Evolutionary conservation across 2,113 vertebrate genomes (phyloP).

Genomic region (Sialia sialis): DNA sequence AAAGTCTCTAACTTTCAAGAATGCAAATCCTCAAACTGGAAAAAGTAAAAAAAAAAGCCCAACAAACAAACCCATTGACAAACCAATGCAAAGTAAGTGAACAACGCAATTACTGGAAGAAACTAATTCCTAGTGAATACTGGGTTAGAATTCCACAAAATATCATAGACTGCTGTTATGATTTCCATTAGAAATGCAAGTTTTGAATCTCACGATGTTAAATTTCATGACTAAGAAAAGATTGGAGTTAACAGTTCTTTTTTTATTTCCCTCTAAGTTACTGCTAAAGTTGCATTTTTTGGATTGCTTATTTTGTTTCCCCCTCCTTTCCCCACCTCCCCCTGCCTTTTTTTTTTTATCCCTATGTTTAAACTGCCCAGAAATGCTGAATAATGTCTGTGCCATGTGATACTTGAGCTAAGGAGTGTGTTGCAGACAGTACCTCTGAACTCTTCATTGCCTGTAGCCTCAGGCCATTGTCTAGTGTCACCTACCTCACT

Average conservation of each 20-base stretch:
- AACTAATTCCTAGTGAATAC: neutral
- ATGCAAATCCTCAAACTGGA: neutral
- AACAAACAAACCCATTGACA: neutral
- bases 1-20: neutral
- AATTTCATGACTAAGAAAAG: neutral
- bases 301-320: neutral
- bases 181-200: neutral
- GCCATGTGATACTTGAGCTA: neutral
- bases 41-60: rapidly evolving
- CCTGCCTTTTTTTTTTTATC: neutral
- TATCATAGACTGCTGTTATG: neutral
- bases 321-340: too few species aligned
- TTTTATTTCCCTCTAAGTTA: neutral
- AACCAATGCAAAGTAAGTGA: neutral
- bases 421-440: rapidly evolving
- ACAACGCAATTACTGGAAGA: neutral
- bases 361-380: neutral
- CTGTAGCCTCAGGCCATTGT: neutral
- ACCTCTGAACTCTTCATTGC: neutral
- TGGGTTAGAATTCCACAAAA: neutral
- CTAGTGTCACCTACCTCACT: neutral
- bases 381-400: neutral
- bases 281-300: neutral
- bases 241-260: neutral
- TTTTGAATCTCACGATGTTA: neutral